These are phyloP conservation scores for Ethmia dodecea DNA, from an alignment of 2,888 invertebrate species.

Conservation along the genomic window DNA sequence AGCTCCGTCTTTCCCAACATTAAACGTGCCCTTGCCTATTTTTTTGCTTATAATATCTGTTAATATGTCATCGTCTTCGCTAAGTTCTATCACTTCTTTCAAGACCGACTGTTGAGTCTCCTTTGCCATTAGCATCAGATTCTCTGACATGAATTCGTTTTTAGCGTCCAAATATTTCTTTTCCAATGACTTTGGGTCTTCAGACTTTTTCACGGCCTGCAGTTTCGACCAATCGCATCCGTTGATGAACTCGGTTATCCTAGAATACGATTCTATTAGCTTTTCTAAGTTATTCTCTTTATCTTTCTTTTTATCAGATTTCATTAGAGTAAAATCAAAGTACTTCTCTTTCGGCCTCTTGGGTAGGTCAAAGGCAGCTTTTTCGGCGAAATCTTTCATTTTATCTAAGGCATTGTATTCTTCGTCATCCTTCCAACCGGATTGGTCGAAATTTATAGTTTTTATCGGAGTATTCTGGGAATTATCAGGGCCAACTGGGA, in stretches of 20 bases:
- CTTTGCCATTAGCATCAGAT: slow-evolving; percentile 64
- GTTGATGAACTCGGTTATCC: slow-evolving; percentile 68
- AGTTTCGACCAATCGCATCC: slow-evolving; percentile 69
- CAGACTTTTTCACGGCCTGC: slow-evolving; percentile 41
- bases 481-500: slow-evolving; percentile 64
- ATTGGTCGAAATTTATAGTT: slow-evolving; percentile 48
- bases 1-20: slow-evolving; percentile 63
- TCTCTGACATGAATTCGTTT: slow-evolving; percentile 69
- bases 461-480: slow-evolving; percentile 47
- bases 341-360: slow-evolving; percentile 52
- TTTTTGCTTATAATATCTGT: slow-evolving; percentile 55
- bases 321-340: slow-evolving; percentile 45
- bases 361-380: slow-evolving; percentile 64
- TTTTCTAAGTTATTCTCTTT: slow-evolving; percentile 61
- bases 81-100: slow-evolving; percentile 62
- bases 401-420: slow-evolving; percentile 71
- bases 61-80: slow-evolving; percentile 49
- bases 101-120: slow-evolving; percentile 45
- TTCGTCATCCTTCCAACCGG: slow-evolving; percentile 52
- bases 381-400: slow-evolving; percentile 73
- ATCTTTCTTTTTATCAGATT: slow-evolving; percentile 41
- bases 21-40: slow-evolving; percentile 53
- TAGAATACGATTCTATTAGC: slow-evolving; percentile 64
- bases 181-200: slow-evolving; percentile 56
- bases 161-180: slow-evolving; percentile 68